phyloP scores from a whole-genome alignment of 2,113 vertebrate genomes.

The Xyliphius kryptos region DNA sequence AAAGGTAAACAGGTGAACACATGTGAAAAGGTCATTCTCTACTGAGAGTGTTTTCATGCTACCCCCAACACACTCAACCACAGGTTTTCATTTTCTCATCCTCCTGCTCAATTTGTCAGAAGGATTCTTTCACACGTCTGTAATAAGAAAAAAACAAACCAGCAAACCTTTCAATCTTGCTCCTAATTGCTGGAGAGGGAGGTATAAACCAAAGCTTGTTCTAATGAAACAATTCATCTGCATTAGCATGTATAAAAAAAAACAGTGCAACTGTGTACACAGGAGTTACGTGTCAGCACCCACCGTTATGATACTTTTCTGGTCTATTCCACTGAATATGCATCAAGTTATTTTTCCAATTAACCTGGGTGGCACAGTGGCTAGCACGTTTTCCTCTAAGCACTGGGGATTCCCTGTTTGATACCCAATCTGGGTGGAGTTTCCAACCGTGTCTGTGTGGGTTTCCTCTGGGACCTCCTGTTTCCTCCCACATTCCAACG shows the following conservation, averaged over 20 bases:
- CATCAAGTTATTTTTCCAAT: not conserved
- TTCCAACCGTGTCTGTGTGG: too few species aligned
- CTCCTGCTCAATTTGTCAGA: slow-evolving; percentile 11
- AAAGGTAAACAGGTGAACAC: slow-evolving; percentile 10
- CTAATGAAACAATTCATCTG: slow-evolving; percentile 17
- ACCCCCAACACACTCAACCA: not conserved
- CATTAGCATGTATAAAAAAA: not conserved
- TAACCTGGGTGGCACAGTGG: too few species aligned
- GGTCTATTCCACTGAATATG: not conserved
- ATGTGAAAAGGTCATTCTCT: slow-evolving; percentile 25
- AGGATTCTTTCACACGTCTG: slow-evolving; percentile 31
- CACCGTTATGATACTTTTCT: not conserved
- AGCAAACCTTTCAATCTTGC: not conserved
- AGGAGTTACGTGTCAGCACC: not conserved
- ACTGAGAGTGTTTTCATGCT: not conserved
- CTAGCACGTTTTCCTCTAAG: too few species aligned
- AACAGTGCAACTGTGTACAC: not conserved
- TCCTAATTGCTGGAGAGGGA: not conserved
- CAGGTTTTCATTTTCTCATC: slow-evolving; percentile 26
- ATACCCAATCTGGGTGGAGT: too few species aligned
- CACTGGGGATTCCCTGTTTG: too few species aligned
- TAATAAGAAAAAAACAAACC: not conserved
- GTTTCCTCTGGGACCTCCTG: too few species aligned
- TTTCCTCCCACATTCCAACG: too few species aligned
- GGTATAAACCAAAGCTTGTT: not conserved